Evolutionary conservation across 2,113 vertebrate genomes (phyloP).

Genomic region (Lathamus discolor): DNA sequence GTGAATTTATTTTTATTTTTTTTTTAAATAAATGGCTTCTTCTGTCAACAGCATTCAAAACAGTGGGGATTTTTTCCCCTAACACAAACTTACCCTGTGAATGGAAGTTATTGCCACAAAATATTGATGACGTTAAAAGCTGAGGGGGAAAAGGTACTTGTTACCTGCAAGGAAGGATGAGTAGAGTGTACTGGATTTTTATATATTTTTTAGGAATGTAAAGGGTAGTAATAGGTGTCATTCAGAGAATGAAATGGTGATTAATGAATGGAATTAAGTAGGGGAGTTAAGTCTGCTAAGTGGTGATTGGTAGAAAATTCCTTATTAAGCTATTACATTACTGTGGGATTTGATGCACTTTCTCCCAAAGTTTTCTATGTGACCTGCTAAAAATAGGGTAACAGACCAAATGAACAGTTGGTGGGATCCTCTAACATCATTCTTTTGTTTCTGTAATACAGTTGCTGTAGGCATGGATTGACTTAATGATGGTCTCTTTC

Average conservation of each 20-base stretch:
- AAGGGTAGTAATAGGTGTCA: neutral
- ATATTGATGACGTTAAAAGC: neutral
- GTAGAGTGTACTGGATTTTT: neutral
- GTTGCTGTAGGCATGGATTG: neutral
- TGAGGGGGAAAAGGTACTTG: neutral
- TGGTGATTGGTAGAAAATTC: neutral
- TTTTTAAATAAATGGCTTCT: accelerated
- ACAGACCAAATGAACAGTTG: neutral
- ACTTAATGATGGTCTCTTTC: neutral
- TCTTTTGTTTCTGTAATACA: neutral
- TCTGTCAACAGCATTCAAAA: neutral
- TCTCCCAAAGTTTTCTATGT: neutral
- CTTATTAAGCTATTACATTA: neutral
- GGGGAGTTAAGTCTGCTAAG: neutral
- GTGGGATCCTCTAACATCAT: neutral
- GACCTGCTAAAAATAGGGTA: neutral
- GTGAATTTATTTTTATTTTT: neutral
- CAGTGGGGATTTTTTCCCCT: accelerated
- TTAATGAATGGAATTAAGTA: neutral
- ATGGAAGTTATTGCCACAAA: neutral
- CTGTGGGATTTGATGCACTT: neutral
- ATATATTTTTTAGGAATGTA: neutral
- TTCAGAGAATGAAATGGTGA: neutral
- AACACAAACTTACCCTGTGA: neutral
- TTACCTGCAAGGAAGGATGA: neutral